Base-by-base conservation (phyloP, 2,888 invertebrate species). In the Ypsolopha sequella region DNA sequence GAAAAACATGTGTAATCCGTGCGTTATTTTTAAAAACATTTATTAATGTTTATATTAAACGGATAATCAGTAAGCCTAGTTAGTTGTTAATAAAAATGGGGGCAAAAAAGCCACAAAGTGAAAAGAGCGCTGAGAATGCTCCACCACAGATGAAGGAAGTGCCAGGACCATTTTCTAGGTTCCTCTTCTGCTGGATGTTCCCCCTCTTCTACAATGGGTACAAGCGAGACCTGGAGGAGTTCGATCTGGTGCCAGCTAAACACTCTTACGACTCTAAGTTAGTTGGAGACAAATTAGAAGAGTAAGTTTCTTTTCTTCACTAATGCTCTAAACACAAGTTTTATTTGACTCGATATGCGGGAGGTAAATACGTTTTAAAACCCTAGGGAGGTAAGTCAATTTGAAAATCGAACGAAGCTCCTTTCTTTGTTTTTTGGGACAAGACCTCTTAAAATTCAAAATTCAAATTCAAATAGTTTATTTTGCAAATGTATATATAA, bases 151-250 rank as follows among this genome's bases (percentile, higher is more conserved):
- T 68, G 47, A 80, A 79, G 55, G 54, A 60, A n/a, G 58, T 67
- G 0, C 85, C 86, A 0, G 68, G 73, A 9, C 59, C 88, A 6
- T 61, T 93, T 7, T 91, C 92, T 2, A 85, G 91, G 53, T 69
- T 92, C 35, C 74, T 90, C 46, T 92, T 91, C 75, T 90, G 91
- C 76, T 96, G 95, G 91, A 92, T 94, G 52, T 82, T 93, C 64
- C 92, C 91, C 6, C 79, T 94, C 62, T 95, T 95, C 76, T 90
- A 89, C 60, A 90, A 90, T 66, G 96, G 95, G 0, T 90, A 91
- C 62, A 88, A 85, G 52, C 91, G 93, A 62, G 90, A 91, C 49
- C 73, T 96, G 48, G 92, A 92, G 57, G 88, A 91, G 45, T 85
- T 89, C 34, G 96, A 96, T 75, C 80, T 96, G 44, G 92, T 92